Conservation (phyloP, 2,113 vertebrate genomes). For the Phyllostomus discolor region DNA sequence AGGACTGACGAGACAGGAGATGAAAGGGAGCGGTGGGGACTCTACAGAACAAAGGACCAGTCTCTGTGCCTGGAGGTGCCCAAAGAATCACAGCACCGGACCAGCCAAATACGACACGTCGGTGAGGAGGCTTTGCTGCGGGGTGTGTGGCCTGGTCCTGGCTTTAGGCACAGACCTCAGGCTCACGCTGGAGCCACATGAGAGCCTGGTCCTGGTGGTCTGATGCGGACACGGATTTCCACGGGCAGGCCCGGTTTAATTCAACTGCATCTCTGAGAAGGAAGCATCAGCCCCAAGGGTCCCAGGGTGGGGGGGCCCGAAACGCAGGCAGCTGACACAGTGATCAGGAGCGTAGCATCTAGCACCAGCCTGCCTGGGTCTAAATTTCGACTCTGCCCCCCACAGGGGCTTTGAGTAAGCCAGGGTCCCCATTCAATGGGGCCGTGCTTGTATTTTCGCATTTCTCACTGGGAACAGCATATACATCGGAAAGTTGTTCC, state of each 20-base stretch:
- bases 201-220: not conserved
- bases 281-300: not conserved
- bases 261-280: not conserved
- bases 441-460: too few species aligned
- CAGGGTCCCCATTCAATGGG: rapidly evolving
- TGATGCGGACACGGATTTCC: rapidly evolving
- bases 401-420: rapidly evolving
- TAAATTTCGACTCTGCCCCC: not conserved
- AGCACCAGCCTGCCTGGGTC: not conserved
- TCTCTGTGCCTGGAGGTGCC: rapidly evolving
- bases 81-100: rapidly evolving
- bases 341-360: rapidly evolving
- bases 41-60: rapidly evolving
- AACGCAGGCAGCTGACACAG: rapidly evolving
- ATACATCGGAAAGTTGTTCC: not conserved
- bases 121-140: too few species aligned
- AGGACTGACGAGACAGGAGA: rapidly evolving
- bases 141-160: too few species aligned
- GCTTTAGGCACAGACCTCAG: not conserved
- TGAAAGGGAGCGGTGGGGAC: not conserved
- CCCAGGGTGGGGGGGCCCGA: not conserved
- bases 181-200: not conserved
- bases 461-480: not conserved
- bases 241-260: not conserved
- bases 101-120: not conserved